These are phyloP conservation scores for Cenopis cana DNA, from an alignment of 2,888 invertebrate species.

Conservation along the genomic window DNA sequence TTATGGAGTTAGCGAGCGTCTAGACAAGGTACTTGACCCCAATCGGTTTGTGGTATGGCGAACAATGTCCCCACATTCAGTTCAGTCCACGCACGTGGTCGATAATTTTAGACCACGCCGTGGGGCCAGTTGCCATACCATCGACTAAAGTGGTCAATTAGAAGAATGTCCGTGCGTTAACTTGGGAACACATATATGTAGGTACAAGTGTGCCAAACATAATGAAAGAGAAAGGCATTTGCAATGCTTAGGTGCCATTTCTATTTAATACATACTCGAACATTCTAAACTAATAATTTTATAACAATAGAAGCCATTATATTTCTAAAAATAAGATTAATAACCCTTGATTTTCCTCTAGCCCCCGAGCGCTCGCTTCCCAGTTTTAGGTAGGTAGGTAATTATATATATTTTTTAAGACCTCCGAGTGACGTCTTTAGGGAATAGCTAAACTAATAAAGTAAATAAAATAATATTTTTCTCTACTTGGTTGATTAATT, in stretches of 20 bases:
- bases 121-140: slow-evolving; percentile 45
- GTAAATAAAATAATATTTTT: no score
- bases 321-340: no score
- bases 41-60: slow-evolving; percentile 60
- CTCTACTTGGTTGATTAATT: no score
- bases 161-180: not conserved
- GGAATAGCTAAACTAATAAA: no score
- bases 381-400: not conserved
- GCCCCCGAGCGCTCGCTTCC: not conserved
- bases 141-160: slow-evolving; percentile 6
- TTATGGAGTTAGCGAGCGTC: slow-evolving; percentile 45
- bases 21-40: slow-evolving; percentile 72
- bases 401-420: no score
- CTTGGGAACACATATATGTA: not conserved
- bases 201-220: slow-evolving; percentile 8
- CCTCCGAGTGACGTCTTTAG: no score
- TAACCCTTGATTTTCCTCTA: not conserved
- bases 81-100: slow-evolving; percentile 68
- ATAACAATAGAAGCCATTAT: no score
- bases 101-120: slow-evolving; percentile 65
- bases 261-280: not conserved
- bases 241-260: not conserved
- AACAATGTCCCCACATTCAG: slow-evolving; percentile 64
- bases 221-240: slow-evolving; percentile 38
- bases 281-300: not conserved